Evolutionary conservation across 2,888 invertebrate genomes (phyloP).

Genomic region (Temnothorax rugatulus): DNA sequence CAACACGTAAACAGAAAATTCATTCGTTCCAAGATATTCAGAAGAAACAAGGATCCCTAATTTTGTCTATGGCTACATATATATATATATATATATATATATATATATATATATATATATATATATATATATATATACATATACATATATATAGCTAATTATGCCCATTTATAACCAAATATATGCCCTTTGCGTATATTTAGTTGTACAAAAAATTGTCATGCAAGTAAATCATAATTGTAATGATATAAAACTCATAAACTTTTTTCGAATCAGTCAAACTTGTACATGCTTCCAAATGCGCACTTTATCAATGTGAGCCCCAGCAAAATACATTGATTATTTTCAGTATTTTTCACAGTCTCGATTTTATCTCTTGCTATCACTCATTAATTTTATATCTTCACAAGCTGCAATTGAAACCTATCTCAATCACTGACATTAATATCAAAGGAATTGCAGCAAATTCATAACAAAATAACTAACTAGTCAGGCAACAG

Average conservation of each 20-base stretch:
- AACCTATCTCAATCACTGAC: slow-evolving; percentile 64
- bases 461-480: slow-evolving; percentile 50
- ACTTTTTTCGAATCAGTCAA: slow-evolving; percentile 5
- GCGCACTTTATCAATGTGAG: slow-evolving; percentile 58
- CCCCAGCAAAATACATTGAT: slow-evolving; percentile 64
- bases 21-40: no score
- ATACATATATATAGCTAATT: background rate
- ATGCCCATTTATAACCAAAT: background rate
- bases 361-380: slow-evolving; percentile 58
- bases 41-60: no score
- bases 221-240: background rate
- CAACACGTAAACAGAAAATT: no score
- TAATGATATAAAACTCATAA: slow-evolving; percentile 7
- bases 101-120: background rate
- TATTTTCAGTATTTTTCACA: slow-evolving; percentile 66
- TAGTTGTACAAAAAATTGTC: slow-evolving; percentile 13
- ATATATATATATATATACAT: background rate
- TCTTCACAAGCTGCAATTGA: slow-evolving; percentile 63
- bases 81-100: background rate
- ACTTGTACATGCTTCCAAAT: slow-evolving; percentile 31
- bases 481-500: slow-evolving; percentile 48
- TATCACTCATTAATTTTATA: slow-evolving; percentile 59
- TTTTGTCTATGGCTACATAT: no score
- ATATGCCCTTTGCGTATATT: background rate
- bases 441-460: slow-evolving; percentile 74